phyloP scores from a whole-genome alignment of 2,113 vertebrate genomes.

The Martes martes region DNA sequence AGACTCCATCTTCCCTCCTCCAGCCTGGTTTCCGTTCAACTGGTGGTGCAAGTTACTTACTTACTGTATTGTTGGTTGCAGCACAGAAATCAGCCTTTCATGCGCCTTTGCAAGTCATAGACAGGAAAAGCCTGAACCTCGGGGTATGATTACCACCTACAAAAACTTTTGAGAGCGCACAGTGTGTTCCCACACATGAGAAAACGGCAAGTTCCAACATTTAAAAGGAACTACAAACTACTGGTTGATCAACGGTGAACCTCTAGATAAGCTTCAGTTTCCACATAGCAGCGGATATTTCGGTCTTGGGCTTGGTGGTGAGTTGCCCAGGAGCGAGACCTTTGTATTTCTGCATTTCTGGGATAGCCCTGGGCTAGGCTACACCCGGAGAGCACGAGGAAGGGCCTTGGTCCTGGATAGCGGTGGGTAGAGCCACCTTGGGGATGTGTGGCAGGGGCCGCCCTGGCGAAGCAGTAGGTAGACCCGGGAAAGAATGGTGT shows the following conservation, averaged over 20 bases:
- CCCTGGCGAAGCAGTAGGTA: fast-evolving
- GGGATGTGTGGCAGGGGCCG: fast-evolving
- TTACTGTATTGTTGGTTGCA: background rate
- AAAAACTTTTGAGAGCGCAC: background rate
- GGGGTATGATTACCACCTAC: background rate
- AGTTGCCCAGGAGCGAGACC: background rate
- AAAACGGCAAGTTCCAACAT: background rate
- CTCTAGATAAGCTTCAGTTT: background rate
- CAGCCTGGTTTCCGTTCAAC: background rate
- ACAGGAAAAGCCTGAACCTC: background rate
- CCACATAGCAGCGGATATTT: background rate
- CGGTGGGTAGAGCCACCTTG: fast-evolving
- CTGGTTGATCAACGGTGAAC: background rate
- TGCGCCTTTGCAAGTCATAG: background rate
- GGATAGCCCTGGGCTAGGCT: background rate
- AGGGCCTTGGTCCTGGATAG: fast-evolving
- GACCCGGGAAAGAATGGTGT: background rate
- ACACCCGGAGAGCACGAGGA: fast-evolving
- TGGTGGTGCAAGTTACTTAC: background rate
- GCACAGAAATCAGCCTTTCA: background rate
- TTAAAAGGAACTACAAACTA: background rate
- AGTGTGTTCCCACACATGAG: fast-evolving
- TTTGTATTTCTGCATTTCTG: background rate
- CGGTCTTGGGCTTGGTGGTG: background rate
- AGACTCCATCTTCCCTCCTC: background rate